phyloP scores from a whole-genome alignment of 2,888 invertebrate genomes.

The Tiliacea citrago region DNA sequence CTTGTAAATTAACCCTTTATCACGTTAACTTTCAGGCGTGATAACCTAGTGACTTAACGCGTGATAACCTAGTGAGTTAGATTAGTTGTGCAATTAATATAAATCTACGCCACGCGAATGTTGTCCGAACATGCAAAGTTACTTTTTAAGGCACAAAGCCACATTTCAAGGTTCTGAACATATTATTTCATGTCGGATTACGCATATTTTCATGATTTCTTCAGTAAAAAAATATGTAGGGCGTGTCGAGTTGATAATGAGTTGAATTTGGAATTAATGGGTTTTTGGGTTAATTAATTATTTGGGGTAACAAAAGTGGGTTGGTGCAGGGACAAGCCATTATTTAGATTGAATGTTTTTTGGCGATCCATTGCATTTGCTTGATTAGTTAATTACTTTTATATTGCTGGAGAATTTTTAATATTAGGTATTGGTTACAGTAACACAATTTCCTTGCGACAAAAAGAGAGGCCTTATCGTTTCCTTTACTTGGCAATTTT shows the following conservation, averaged over 20 bases:
- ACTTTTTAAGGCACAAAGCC: background rate
- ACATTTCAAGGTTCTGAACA: conserved; percentile 9
- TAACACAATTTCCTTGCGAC: too few relatives aligned
- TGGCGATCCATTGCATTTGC: background rate
- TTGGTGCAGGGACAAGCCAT: background rate
- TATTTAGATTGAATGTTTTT: background rate
- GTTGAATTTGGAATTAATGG: background rate
- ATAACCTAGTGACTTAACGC: conserved; percentile 44
- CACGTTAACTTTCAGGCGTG: conserved; percentile 10
- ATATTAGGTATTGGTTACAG: too few relatives aligned
- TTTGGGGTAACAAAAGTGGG: background rate
- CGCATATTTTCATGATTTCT: conserved; percentile 28
- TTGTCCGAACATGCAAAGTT: conserved; percentile 46
- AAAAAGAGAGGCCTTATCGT: too few relatives aligned
- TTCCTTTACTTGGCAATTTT: too few relatives aligned
- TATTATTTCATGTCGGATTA: conserved; percentile 23
- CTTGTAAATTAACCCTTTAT: conserved; percentile 8
- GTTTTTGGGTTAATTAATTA: too few relatives aligned
- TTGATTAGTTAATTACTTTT: background rate
- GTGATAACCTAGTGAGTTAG: conserved; percentile 52
- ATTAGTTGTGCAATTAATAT: conserved; percentile 24
- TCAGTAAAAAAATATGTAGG: background rate
- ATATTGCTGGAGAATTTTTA: background rate
- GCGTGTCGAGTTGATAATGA: conserved; percentile 24
- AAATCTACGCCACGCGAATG: conserved; percentile 44